Evolutionary conservation across 2,888 invertebrate species (phyloP).

Genomic region (Scaptomyza parva): DNA sequence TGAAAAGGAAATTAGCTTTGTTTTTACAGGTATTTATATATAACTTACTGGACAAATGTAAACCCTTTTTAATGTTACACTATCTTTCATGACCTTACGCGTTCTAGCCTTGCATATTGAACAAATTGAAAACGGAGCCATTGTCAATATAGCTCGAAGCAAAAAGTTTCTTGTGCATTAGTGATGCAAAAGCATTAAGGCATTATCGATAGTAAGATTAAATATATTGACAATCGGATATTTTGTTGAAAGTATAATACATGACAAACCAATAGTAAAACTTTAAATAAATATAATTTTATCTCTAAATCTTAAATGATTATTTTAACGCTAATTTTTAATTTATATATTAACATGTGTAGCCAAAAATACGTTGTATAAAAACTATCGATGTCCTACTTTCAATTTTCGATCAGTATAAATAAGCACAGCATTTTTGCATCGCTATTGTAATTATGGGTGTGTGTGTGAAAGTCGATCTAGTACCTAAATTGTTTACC

Average conservation of each 20-base stretch:
- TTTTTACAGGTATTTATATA: too few relatives aligned
- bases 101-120: conserved; percentile 48
- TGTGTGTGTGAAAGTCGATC: neutral
- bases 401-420: neutral
- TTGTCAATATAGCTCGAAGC: neutral
- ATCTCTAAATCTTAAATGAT: too few relatives aligned
- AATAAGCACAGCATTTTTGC: too few relatives aligned
- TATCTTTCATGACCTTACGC: conserved; percentile 47
- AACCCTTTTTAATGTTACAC: conserved; percentile 35
- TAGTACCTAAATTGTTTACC: neutral
- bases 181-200: neutral
- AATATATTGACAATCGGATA: neutral
- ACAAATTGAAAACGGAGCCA: conserved; percentile 61
- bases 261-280: too few relatives aligned
- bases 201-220: neutral
- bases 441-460: neutral
- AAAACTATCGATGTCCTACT: neutral
- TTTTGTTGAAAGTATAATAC: too few relatives aligned
- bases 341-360: neutral
- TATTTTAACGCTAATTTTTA: too few relatives aligned
- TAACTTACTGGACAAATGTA: conserved; percentile 65
- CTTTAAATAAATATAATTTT: too few relatives aligned
- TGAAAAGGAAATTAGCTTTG: neutral
- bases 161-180: neutral
- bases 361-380: neutral